A percentile compares a stretch with the other conserved stretches of the same genome.
Conservation (phyloP, 1,140 invertebrate genomes). For the Drosophila sucinea region DNA sequence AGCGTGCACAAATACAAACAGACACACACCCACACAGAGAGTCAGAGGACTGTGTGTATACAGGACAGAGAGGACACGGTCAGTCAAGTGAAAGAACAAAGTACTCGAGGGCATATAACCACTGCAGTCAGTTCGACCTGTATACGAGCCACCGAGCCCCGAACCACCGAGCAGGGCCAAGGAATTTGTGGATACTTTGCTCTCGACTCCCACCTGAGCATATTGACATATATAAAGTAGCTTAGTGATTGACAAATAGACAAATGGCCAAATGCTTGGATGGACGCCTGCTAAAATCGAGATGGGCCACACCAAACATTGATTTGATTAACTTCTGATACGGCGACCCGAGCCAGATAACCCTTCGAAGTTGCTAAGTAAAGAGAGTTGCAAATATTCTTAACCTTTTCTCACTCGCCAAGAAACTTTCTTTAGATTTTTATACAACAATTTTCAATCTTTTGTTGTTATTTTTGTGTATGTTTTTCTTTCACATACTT, state of each 20-base stretch:
- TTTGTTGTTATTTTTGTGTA: conserved; percentile 20
- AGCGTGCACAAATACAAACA: conserved; percentile 18
- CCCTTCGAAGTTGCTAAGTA: conserved; percentile 5
- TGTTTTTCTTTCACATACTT: conserved; percentile 30
- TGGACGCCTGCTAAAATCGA: conserved; percentile 26
- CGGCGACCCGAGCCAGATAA: conserved; percentile 29
- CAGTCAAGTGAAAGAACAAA: conserved; percentile 77
- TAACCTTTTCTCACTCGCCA: not conserved
- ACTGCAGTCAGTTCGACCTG: not conserved
- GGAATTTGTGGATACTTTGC: not conserved
- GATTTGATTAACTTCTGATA: conserved; percentile 78
- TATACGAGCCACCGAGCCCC: not conserved
- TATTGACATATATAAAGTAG: conserved; percentile 70
- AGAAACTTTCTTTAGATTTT: not conserved
- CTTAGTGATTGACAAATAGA: conserved; percentile 78
- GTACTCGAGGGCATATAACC: conserved; percentile 48
- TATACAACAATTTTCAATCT: conserved; percentile 6
- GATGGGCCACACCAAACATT: conserved; percentile 62
- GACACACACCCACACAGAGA: conserved; percentile 32
- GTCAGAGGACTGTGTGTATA: not conserved
- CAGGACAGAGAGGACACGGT: conserved; percentile 28
- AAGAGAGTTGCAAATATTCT: conserved; percentile 10
- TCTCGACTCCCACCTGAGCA: conserved; percentile 22
- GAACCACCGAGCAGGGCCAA: not conserved
- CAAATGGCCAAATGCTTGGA: conserved; percentile 73